Percentiles rank a stretch among this genome's conserved stretches.
Evolutionary conservation across 2,888 invertebrate genomes (phyloP).

Genomic region (Brenthis ino): DNA sequence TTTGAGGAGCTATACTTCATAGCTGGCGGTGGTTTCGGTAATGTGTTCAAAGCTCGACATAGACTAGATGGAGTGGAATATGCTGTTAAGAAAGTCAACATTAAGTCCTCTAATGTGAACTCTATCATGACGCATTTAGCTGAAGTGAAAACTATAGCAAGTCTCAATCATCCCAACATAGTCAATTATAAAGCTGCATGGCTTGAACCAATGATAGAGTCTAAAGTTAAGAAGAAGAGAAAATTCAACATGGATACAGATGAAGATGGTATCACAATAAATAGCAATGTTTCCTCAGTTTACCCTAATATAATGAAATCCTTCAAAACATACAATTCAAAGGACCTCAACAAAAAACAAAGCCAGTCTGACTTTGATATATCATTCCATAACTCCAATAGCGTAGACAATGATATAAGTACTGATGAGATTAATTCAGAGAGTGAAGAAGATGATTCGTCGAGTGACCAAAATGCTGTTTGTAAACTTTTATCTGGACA

Average conservation of each 20-base stretch:
- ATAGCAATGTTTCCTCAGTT: constrained; percentile 58
- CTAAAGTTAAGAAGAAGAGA: constrained; percentile 65
- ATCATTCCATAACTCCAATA: constrained; percentile 68
- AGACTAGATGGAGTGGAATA: constrained; percentile 89
- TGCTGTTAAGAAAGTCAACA: constrained; percentile 90
- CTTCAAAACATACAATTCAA: constrained; percentile 76
- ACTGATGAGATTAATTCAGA: constrained; percentile 59
- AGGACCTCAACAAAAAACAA: constrained; percentile 61
- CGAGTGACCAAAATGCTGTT: constrained; percentile 58
- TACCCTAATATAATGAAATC: constrained; percentile 71
- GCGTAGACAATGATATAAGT: constrained; percentile 54
- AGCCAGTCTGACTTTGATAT: constrained; percentile 72
- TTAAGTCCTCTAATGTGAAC: constrained; percentile 84
- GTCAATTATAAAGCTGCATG: constrained; percentile 93
- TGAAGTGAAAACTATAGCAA: constrained; percentile 91
- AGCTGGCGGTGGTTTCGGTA: constrained; percentile 89
- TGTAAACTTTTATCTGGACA: constrained; percentile 59
- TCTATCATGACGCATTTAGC: constrained; percentile 85
- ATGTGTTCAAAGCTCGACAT: constrained; percentile 88
- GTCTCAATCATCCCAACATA: constrained; percentile 89
- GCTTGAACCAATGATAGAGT: constrained; percentile 86
- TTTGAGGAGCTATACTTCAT: constrained; percentile 87
- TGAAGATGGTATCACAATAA: constrained; percentile 60
- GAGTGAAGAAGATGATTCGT: constrained; percentile 56
- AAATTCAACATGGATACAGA: constrained; percentile 66